Evolutionary conservation across 2,888 invertebrate genomes (phyloP), one percentile per base, ranked within the genome.

Genomic region (Andrena praecox): DNA sequence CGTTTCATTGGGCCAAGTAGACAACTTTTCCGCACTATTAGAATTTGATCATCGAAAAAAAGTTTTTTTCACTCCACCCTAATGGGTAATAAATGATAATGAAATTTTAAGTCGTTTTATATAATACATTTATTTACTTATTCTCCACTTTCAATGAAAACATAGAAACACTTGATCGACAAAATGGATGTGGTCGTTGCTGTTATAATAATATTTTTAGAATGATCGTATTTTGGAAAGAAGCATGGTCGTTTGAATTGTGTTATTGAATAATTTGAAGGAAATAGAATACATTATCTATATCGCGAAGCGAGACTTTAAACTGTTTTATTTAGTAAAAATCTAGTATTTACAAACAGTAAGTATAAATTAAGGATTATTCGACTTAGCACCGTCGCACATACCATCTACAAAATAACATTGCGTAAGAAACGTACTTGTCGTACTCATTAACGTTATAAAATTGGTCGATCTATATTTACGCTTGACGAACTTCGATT

Each of bases 341-440:
- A 86, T 90, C 92, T 93, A 92, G 78, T 93, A 93, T 93, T 92
- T 93, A 93, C 93, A 93, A 92, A 88, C 56, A 80, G 33, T 89
- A 89, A 87, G 83, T 92, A 93, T 93, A 93, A 92, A 92, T 93
- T 90, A 93, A 91, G 89, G 90, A 90, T 90, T 87, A 87, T 90
- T 90, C 90, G 88, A 91, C 90, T 91, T 89, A 90, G 91, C 91
- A 92, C 91, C 91, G 89, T 89, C 90, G 88, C 89, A 88, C 85
- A 85, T 88, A 86, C 86, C 84, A 85, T 82, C 81, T 89, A 86
- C 77, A 85, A 78, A 79, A 82, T 83, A 84, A 10, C 70, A 74
- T 73, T 62, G 80, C 76, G 69, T 70, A 80, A 80, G 24, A 52
- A 70, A 64, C 59, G 78, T 72, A 59, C 16, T 31, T 24, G 27